Percentiles rank a stretch among this genome's conserved stretches.
Evolutionary conservation across 1,140 invertebrate species (phyloP).

Genomic region (Temnothorax curvispinosus): DNA sequence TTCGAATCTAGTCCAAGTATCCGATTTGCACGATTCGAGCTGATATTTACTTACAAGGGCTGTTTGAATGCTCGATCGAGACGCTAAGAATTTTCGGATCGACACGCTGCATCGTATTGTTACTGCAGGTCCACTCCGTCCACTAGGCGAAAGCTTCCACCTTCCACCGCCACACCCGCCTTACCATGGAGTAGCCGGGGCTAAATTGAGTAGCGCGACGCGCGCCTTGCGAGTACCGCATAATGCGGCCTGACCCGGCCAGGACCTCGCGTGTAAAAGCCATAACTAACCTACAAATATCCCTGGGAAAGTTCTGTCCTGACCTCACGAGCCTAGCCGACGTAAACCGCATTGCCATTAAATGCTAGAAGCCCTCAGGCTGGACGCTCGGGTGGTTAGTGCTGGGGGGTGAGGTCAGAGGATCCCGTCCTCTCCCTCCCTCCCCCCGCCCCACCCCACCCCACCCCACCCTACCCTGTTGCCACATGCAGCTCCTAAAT

Average conservation of each 20-base stretch:
- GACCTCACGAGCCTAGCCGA: constrained; percentile 32
- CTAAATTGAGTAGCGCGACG: constrained; percentile 67
- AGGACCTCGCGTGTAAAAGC: constrained; percentile 70
- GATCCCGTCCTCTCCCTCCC: not conserved
- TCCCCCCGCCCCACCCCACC: too few species aligned
- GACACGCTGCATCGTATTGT: not conserved
- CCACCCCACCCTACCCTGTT: not conserved
- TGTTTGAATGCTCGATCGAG: not conserved
- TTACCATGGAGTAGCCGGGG: constrained; percentile 15
- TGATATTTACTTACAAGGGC: not conserved
- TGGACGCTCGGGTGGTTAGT: not conserved
- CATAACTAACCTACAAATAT: constrained; percentile 72
- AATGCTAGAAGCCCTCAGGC: constrained; percentile 11
- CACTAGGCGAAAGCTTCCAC: not conserved
- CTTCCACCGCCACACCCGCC: too few species aligned
- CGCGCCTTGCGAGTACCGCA: constrained; percentile 64
- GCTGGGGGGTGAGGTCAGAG: not conserved
- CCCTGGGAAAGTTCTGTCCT: constrained; percentile 59
- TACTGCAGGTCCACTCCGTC: not conserved
- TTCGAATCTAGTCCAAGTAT: not conserved
- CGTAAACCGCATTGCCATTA: constrained; percentile 62
- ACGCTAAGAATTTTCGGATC: constrained; percentile 27
- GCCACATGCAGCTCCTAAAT: constrained; percentile 59
- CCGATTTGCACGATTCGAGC: not conserved
- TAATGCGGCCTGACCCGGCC: constrained; percentile 62